Evolutionary conservation across 2,113 vertebrate genomes (phyloP), one percentile per base, ranked within the genome.

Genomic region (Lepidothrix coronata): DNA sequence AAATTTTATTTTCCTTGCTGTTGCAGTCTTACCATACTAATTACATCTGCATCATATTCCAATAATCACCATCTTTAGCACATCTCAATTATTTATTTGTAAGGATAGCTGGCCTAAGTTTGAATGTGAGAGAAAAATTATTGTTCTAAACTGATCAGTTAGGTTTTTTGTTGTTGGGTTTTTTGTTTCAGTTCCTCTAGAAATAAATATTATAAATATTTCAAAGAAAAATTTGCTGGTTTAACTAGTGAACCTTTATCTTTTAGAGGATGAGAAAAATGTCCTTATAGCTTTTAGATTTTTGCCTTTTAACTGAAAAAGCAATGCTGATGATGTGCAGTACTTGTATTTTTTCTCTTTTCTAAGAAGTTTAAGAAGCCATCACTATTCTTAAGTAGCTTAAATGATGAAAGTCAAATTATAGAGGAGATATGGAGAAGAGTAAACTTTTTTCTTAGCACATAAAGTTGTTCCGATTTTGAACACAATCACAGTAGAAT

Each of bases 131-230:
- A 5, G 2, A 77, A 41, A 1, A 43, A 16, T 51, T 81, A 25
- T 15, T 70, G 16, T 68, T 77, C 44, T 71, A 54, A 35, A 87
- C 48, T 37, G 7, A 78, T 72, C 16, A 44, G 6, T 3, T 77
- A 5, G 0, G 7, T 2, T 21, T 58, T 4, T 41, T 63, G 2
- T 25, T 46, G 5, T 13, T 55, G 4, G 14, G 5, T 1, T 16
- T 39, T 59, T 54, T 31, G 21, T 31, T 61, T 11, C 49, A 44
- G 2, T 62, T 76, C 7, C 14, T 43, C 11, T 28, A 62, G 15
- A 68, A 88, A 52, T 28, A 73, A 83, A 27, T 65, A 39, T 66
- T 66, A 72, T 2, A 58, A 62, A 59, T 19, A 2, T 67, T 77
- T 81, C 17, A 44, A 24, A 28, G 4, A 78, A 62, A 77, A 77